Evolutionary conservation across 1,140 invertebrate species (phyloP).

Genomic region (Drosophila watanabei): DNA sequence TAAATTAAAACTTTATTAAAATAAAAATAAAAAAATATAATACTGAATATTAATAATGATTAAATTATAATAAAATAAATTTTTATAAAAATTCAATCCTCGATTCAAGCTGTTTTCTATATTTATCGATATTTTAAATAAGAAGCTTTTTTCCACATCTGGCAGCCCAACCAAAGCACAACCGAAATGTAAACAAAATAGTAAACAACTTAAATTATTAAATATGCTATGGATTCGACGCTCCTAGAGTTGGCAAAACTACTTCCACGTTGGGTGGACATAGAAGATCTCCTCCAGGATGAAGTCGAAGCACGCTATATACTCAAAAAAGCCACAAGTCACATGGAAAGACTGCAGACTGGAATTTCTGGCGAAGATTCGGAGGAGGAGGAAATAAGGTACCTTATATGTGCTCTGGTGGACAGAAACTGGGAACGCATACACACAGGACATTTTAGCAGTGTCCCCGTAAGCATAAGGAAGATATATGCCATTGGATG

Average conservation of each 20-base stretch:
- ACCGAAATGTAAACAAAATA: constrained; percentile 16
- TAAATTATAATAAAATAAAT: not conserved
- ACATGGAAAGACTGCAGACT: constrained; percentile 5
- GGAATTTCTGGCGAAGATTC: not conserved
- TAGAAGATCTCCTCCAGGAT: constrained; percentile 47
- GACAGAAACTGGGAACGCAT: constrained; percentile 93
- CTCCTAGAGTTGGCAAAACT: constrained; percentile 40
- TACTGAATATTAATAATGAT: not conserved
- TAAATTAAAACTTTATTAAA: not conserved
- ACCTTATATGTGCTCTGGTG: constrained; percentile 87
- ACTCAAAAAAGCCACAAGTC: constrained; percentile 44
- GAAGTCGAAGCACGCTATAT: constrained; percentile 67
- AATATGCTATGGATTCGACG: constrained; percentile 5
- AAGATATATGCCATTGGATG: constrained; percentile 89
- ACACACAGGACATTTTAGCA: constrained; percentile 94
- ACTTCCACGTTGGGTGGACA: constrained; percentile 56
- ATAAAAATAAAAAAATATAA: not conserved
- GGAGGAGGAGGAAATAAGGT: constrained; percentile 72
- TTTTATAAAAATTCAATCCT: not conserved
- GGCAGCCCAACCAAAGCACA: not conserved
- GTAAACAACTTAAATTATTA: constrained; percentile 3
- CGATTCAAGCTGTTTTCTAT: not conserved
- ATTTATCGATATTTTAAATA: constrained; percentile 17
- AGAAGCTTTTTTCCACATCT: not conserved
- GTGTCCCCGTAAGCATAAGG: constrained; percentile 88